Base-by-base conservation (phyloP, 1,140 invertebrate species). In the Bacillus rossius region DNA sequence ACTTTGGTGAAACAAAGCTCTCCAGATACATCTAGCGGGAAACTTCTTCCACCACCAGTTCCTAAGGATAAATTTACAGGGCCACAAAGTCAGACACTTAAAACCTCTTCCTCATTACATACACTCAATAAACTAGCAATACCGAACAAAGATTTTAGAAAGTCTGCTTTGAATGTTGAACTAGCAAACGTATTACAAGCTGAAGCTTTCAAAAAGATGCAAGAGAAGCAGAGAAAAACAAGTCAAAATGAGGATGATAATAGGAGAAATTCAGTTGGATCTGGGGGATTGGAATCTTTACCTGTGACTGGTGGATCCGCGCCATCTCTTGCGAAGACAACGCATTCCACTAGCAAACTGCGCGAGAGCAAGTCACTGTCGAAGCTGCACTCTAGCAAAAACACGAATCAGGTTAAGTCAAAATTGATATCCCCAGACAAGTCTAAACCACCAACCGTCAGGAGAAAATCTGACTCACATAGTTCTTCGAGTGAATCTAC, bases 81-180 rank as follows among this genome's bases (percentile, higher is more conserved):
- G 29, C 4, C 4, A 7, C 29, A 34, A 34, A 10, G 49, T 71
- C 72, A 54, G 67, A 69, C n/a, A 10, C 5, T 53, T 3, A 59
- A 53, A 38, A 2, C 37, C 7, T 42, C 37, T 8, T 55, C 43
- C 8, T 53, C 56, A 22, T 26, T 29, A 16, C 38, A 53, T 34
- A 19, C 56, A 14, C 45, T 57, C 2, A 51, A 38, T 8, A 53
- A 59, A 43, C 8, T 42, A 17, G 13, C 14, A 17, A 22, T 42
- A 34, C 75, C 79, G 5, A 88, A 88, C 68, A 88, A 89, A 73
- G 86, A 89, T 67, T 88, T 88, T 65, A 76, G 87, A 10, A 89
- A 90, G 69, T 88, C 86, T 0, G 81, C 83, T 0, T 69, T 89
- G 8, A 90, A 89, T 68, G 86, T 87, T 78, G 82, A 81, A 55